These are phyloP conservation scores for Oasisia sp. DNA, from an alignment of 2,888 invertebrate genomes.

Conservation along the genomic window DNA sequence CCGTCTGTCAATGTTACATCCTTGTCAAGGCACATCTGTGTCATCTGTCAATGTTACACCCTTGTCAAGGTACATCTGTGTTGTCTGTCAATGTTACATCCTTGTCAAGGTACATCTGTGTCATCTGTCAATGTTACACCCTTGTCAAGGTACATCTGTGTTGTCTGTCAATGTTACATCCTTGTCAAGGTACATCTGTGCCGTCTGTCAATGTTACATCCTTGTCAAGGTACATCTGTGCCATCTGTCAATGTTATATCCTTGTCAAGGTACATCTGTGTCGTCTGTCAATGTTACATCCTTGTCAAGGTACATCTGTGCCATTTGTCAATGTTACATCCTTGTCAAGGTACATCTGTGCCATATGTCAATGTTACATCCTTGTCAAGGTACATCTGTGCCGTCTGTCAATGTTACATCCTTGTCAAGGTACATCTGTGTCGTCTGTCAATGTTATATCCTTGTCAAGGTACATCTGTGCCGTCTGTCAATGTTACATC, in stretches of 20 bases:
- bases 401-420: neutral
- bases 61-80: neutral
- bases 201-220: conserved; percentile 93
- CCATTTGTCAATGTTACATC: neutral
- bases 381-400: neutral
- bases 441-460: neutral
- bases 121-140: conserved; percentile 38
- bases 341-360: neutral
- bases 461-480: neutral
- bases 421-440: neutral
- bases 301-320: neutral
- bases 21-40: neutral
- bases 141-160: neutral
- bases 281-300: neutral
- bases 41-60: neutral
- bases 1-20: neutral
- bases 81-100: neutral
- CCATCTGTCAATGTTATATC: neutral
- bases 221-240: conserved; percentile 73
- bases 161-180: neutral
- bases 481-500: neutral
- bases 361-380: neutral
- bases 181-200: neutral
- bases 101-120: conserved; percentile 39
- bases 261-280: neutral